A percentile compares a stretch with the other conserved stretches of the same genome.
These are phyloP conservation scores for Ammodytes dubius DNA, from an alignment of 2,113 vertebrate genomes.

Conservation along the genomic window DNA sequence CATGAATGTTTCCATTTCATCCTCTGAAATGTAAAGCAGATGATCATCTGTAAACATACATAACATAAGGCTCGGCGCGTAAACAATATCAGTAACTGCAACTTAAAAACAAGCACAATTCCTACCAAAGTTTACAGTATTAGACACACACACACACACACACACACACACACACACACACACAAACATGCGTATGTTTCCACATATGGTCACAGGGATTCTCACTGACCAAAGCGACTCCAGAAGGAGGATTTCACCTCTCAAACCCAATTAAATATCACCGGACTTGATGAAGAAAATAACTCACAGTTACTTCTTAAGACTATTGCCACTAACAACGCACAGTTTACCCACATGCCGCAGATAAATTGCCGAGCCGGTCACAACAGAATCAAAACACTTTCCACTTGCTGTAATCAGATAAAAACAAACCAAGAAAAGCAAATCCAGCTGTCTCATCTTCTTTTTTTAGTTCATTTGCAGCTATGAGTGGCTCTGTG, in stretches of 20 bases:
- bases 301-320: constrained; percentile 47
- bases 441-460: constrained; percentile 58
- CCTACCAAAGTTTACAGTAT: constrained; percentile 52
- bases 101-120: constrained; percentile 51
- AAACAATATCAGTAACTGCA: constrained; percentile 65
- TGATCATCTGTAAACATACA: constrained; percentile 66
- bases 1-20: constrained; percentile 58
- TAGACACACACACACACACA: constrained; percentile 42
- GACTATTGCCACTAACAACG: constrained; percentile 49
- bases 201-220: constrained; percentile 60
- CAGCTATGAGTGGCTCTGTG: constrained; percentile 30
- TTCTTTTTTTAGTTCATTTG: constrained; percentile 60
- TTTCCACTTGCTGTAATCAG: constrained; percentile 71
- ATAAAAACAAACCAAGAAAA: constrained; percentile 60
- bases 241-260: constrained; percentile 63
- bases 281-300: constrained; percentile 60
- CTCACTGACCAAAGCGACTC: constrained; percentile 46
- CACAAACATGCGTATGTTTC: constrained; percentile 37
- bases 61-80: constrained; percentile 49
- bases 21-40: constrained; percentile 67
- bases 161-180: constrained; percentile 39
- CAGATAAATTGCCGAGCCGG: constrained; percentile 59
- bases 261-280: constrained; percentile 66
- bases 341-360: constrained; percentile 30
- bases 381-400: constrained; percentile 53